These are phyloP conservation scores for Calosoma granatense DNA, from an alignment of 1,140 invertebrate genomes.

Conservation along the genomic window DNA sequence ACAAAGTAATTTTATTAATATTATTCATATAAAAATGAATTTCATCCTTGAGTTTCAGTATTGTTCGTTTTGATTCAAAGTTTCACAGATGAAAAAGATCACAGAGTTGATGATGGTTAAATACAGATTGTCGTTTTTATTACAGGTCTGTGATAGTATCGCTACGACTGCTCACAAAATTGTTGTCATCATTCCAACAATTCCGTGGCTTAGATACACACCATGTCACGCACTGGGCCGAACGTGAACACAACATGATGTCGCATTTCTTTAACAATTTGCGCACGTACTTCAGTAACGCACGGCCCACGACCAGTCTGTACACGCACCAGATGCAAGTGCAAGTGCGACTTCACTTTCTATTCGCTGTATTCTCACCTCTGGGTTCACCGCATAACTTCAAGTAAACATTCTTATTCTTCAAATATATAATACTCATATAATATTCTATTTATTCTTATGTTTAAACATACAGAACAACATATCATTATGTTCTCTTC, in stretches of 20 bases:
- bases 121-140: no score
- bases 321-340: conserved; percentile 85
- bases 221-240: conserved; percentile 78
- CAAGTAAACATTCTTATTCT: conserved; percentile 46
- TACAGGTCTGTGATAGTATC: conserved; percentile 78
- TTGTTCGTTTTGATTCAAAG: no score
- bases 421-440: conserved; percentile 19
- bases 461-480: neutral
- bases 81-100: no score
- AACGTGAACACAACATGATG: conserved; percentile 84
- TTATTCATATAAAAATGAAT: neutral
- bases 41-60: neutral
- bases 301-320: conserved; percentile 29
- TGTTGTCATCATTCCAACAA: conserved; percentile 86
- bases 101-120: no score
- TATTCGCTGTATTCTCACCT: conserved; percentile 85
- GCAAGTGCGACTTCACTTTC: conserved; percentile 80
- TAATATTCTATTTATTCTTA: conserved; percentile 11
- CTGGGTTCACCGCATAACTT: conserved; percentile 81
- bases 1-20: no score
- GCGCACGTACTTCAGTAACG: conserved; percentile 45
- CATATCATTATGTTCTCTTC: neutral
- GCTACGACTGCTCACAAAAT: conserved; percentile 74
- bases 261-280: conserved; percentile 82
- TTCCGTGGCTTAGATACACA: conserved; percentile 73